Evolutionary conservation across 2,888 invertebrate species (phyloP).

Genomic region (Pristionchus japonicus): DNA sequence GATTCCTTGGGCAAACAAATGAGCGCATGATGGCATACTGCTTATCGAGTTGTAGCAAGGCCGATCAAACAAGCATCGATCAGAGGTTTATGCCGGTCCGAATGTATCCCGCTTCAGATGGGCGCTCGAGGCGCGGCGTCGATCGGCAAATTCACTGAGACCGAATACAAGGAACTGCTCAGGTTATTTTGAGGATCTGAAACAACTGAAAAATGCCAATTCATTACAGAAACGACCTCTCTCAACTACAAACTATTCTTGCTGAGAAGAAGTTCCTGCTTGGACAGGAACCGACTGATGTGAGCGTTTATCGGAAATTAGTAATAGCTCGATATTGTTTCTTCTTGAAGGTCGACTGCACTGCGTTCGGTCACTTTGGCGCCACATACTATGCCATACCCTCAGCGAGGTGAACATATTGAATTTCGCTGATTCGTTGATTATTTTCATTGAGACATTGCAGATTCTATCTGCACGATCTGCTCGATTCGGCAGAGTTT

Average conservation of each 20-base stretch:
- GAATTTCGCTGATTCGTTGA: no score
- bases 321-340: neutral
- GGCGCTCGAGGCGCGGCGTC: neutral
- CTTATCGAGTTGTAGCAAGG: no score
- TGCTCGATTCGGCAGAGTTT: no score
- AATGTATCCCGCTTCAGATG: neutral
- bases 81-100: no score
- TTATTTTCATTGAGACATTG: no score
- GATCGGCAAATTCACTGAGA: neutral
- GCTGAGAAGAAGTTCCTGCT: neutral
- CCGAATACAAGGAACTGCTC: neutral
- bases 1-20: no score
- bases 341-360: neutral
- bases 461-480: no score
- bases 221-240: neutral
- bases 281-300: neutral
- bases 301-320: neutral
- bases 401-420: neutral
- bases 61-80: constrained; percentile 50
- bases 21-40: no score
- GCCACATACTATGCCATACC: neutral
- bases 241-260: neutral
- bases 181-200: neutral
- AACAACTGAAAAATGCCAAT: neutral
- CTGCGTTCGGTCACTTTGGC: neutral